Conservation (phyloP, 2,888 invertebrate genomes). For the Meloe dianella region DNA sequence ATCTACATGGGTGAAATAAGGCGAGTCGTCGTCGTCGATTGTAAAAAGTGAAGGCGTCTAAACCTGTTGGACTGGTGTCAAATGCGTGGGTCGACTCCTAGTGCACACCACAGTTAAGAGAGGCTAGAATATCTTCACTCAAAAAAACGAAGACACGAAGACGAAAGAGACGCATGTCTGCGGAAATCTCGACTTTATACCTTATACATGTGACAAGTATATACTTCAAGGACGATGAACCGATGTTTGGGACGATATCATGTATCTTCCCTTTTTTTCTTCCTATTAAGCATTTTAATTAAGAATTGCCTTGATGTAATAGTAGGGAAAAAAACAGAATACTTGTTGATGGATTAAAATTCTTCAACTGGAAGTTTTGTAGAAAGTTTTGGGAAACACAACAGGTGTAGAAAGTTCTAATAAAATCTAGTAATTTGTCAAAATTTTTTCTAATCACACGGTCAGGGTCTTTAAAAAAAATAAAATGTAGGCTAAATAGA, state of each 20-base stretch:
- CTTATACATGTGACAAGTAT: constrained; percentile 30
- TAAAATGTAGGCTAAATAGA: background rate
- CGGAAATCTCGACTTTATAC: constrained; percentile 42
- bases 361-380: background rate
- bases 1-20: constrained; percentile 35
- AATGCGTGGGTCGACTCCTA: constrained; percentile 59
- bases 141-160: constrained; percentile 38
- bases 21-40: constrained; percentile 31
- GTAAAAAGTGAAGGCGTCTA: constrained; percentile 61
- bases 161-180: constrained; percentile 33
- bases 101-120: constrained; percentile 40
- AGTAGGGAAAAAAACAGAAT: background rate
- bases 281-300: background rate
- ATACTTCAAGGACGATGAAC: constrained; percentile 48
- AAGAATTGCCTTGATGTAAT: background rate
- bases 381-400: constrained; percentile 2
- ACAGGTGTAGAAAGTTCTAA: constrained; percentile 1
- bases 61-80: constrained; percentile 61
- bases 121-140: constrained; percentile 29
- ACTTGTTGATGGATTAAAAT: background rate
- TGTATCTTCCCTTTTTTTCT: constrained; percentile 9
- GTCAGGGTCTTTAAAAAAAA: constrained; percentile 1
- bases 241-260: constrained; percentile 30
- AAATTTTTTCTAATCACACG: background rate
- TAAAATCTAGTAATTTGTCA: background rate